phyloP scores from a whole-genome alignment of 2,797 vertebrate species.

The Trachops cirrhosus region DNA sequence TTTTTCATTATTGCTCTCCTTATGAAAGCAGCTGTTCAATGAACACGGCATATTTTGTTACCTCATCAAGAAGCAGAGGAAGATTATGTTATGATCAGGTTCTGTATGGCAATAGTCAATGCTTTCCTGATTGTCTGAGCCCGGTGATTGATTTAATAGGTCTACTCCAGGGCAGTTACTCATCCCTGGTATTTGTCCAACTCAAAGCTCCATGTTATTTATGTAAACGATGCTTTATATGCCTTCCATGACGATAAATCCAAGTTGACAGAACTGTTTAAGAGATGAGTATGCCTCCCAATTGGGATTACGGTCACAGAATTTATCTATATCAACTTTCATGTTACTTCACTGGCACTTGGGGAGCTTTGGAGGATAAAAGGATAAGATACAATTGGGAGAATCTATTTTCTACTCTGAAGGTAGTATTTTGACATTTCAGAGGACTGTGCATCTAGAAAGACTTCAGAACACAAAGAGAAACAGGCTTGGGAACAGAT shows the following conservation, averaged over 20 bases:
- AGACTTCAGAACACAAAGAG: not conserved
- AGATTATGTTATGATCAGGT: slow-evolving; percentile 49
- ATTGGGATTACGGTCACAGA: not conserved
- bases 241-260: slow-evolving; percentile 27
- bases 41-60: slow-evolving; percentile 65
- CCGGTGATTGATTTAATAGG: slow-evolving; percentile 69
- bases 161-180: slow-evolving; percentile 42
- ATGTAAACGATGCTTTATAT: slow-evolving; percentile 61
- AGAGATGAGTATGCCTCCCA: slow-evolving; percentile 38
- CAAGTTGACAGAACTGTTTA: slow-evolving; percentile 32
- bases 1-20: slow-evolving; percentile 67
- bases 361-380: slow-evolving; percentile 37
- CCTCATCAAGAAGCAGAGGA: slow-evolving; percentile 55
- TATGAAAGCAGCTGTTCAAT: slow-evolving; percentile 82
- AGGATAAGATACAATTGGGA: slow-evolving; percentile 25
- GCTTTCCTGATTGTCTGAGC: slow-evolving; percentile 62
- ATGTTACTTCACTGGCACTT: not conserved
- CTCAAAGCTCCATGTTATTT: slow-evolving; percentile 53
- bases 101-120: slow-evolving; percentile 57
- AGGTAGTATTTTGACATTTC: slow-evolving; percentile 26
- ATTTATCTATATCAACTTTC: slow-evolving; percentile 30
- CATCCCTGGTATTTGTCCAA: slow-evolving; percentile 50
- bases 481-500: not conserved
- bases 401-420: slow-evolving; percentile 47
- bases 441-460: not conserved